Base-by-base conservation (phyloP, 2,797 vertebrate genomes). In the Amazona ochrocephala region DNA sequence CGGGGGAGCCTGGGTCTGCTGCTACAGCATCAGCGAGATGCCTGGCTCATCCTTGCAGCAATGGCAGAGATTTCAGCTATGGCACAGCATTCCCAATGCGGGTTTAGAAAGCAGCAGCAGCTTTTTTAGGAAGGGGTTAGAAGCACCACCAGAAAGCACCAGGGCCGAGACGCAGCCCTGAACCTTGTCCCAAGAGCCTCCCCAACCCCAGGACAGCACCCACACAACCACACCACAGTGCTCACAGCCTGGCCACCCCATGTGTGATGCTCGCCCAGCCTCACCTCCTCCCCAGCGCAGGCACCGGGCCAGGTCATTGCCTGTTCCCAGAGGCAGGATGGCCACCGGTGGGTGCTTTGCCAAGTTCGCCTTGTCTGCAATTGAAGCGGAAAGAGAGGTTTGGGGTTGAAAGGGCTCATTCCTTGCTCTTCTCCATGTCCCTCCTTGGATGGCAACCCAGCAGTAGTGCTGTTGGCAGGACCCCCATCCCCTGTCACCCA, bases 221-320 rank as follows among this genome's bases (percentile, higher is more conserved):
- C 30, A 21, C 39, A 14, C 27, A 67, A 41, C 29, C 2, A 0
- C 3, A 5, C 5, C 0, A 1, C 26, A 7, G 4, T 7, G 51
- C 62, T 70, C 5, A 2, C 1, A 6, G 30, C 13, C 34, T 0
- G 0, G 17, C 32, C 32, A 6, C 10, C 11, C 39, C 24, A 5
- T 0, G 0, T n/a, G 20, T 0, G 2, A 13, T 4, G 54, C n/a
- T 67, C 0, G 9, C 37, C 21, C 2, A 16, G 56, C 64, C 98
- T 98, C 97, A 99, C 99, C 99, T 99, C 99, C 99, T 97, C 99
- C 99, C 99, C 99, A 99, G 96, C 79, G 98, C 87, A 99, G 98
- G 95, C 99, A 99, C 75, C 99, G 98, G 8, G 99, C 99, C 61
- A 99, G 98, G 97, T 99, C 99, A 9, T 99, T 99, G 75, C 99